Evolutionary conservation across 2,113 vertebrate species (phyloP), one percentile per base, ranked within the genome.

Genomic region (Bagarius yarrelli): DNA sequence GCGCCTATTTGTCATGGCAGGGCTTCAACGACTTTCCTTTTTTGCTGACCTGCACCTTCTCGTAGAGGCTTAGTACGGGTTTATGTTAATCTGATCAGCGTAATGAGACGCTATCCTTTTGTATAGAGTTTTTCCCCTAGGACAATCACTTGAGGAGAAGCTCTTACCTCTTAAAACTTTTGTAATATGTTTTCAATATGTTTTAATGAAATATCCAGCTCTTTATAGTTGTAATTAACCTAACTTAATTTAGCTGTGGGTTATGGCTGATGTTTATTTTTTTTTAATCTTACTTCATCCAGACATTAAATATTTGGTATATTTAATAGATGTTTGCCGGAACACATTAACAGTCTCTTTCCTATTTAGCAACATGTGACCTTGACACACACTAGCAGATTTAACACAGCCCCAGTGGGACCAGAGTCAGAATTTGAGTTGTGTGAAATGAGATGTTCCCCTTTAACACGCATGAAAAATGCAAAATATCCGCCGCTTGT

Each of bases 21-120:
- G 34, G 4, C 77, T 79, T 79, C 30, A 27, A 40, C 19, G 52
- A 55, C 47, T 66, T 64, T 55, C 19, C 56, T n/a, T 47, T 79
- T 80, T 50, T 63, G 79, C 79, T 74, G 80, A 81, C 80, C 80
- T 44, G 47, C 79, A 30, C 27, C 53, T 32, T 52, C 78, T 72
- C 63, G 72, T 30, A 57, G 50, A 3, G 72, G 72, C 60, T 81
- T 56, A 76, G 69, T 44, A 61, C 27, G 23, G 44, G 79, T 47
- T 81, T 57, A 69, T 44, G 15, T 25, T 81, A 81, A 73, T 81
- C 79, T 25, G 70, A 74, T 73, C 57, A 63, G 57, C 23, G 40
- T 81, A 81, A 81, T 36, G 69, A 81, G 79, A 73, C 21, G 53
- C 66, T 52, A 18, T 19, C 13, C 56, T 23, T 12, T 71, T 16